Conservation (phyloP, 64 coral and sea anemone species). For the Hydrozoanthus tunicans region DNA sequence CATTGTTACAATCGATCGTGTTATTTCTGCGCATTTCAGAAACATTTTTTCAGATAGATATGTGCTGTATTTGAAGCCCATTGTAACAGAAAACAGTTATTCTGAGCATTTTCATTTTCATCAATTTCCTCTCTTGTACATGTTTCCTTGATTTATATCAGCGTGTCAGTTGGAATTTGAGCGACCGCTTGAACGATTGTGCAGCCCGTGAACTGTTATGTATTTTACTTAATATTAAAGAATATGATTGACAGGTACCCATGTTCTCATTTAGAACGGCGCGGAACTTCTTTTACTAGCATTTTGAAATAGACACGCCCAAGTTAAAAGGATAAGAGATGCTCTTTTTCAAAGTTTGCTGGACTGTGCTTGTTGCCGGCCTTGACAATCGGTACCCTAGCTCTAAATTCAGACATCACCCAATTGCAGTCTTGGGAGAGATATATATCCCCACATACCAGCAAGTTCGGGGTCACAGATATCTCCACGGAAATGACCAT, state of each 20-base stretch:
- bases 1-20: not conserved
- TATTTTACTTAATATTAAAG: slow-evolving; percentile 42
- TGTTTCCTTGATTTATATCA: not conserved
- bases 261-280: slow-evolving; percentile 18
- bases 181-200: not conserved
- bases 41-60: slow-evolving; percentile 38
- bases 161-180: not conserved
- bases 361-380: not conserved
- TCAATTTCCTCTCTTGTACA: not conserved
- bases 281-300: slow-evolving; percentile 37
- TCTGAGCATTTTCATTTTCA: not conserved
- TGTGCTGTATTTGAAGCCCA: slow-evolving; percentile 35
- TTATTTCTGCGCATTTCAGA: slow-evolving; percentile 26
- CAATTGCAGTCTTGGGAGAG: slow-evolving; percentile 48
- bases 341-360: slow-evolving; percentile 61
- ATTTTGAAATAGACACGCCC: slow-evolving; percentile 54
- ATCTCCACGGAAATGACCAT: slow-evolving; percentile 49
- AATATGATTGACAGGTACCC: slow-evolving; percentile 41
- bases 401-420: slow-evolving; percentile 47
- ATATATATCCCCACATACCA: slow-evolving; percentile 40
- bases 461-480: slow-evolving; percentile 57
- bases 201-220: slow-evolving; percentile 16
- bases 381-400: slow-evolving; percentile 20
- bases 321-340: slow-evolving; percentile 39
- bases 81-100: slow-evolving; percentile 3